These are phyloP conservation scores for Astropecten irregularis DNA, from an alignment of 53 echinoderm and acorn worm species.

Conservation along the genomic window DNA sequence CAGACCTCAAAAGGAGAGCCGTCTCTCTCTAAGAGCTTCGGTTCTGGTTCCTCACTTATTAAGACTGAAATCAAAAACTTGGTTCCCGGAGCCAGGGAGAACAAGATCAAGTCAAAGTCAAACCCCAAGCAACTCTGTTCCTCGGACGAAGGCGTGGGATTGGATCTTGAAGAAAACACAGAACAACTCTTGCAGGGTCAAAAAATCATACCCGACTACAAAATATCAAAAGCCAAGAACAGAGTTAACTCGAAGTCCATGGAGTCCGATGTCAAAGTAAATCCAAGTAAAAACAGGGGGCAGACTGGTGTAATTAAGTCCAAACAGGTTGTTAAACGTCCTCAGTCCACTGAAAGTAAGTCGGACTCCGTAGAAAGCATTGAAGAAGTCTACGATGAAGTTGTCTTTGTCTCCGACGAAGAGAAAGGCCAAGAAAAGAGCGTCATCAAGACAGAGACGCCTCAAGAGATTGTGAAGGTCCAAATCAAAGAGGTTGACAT, in stretches of 20 bases:
- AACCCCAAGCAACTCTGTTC: slow-evolving; percentile 1
- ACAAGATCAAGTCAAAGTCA: not conserved
- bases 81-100: not conserved
- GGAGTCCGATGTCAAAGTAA: not conserved
- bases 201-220: not conserved
- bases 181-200: not conserved
- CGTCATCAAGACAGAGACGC: not conserved
- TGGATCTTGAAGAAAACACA: slow-evolving; percentile 18
- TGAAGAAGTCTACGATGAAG: slow-evolving; percentile 73
- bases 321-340: not conserved
- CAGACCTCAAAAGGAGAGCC: slow-evolving; percentile 54
- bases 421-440: slow-evolving; percentile 9
- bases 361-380: slow-evolving; percentile 45
- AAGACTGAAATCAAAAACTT: slow-evolving; percentile 35
- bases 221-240: not conserved
- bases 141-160: slow-evolving; percentile 43
- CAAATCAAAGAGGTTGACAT: slow-evolving; percentile 31
- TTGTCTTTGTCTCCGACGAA: slow-evolving; percentile 60
- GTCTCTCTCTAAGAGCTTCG: slow-evolving; percentile 57
- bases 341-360: not conserved
- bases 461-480: slow-evolving; percentile 23
- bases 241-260: not conserved
- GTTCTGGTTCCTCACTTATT: slow-evolving; percentile 26
- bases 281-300: not conserved
- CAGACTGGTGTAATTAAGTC: not conserved